Evolutionary conservation across 1,140 invertebrate genomes (phyloP), one percentile per base, ranked within the genome.

Genomic region (Pteromalus puparum): DNA sequence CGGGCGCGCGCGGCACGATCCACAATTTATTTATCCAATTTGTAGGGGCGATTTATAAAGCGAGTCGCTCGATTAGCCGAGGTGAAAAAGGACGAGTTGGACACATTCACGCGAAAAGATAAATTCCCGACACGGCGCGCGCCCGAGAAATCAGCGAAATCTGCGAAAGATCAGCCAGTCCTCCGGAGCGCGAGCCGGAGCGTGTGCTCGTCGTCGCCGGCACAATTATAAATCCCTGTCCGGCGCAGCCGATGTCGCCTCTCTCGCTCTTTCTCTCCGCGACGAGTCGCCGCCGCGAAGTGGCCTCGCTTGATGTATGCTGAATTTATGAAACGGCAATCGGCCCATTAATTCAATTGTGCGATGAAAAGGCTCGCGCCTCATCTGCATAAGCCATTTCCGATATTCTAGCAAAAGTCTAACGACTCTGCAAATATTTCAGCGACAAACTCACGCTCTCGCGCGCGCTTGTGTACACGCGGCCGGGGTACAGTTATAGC

Each of bases 21-120:
- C 53, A 42, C 78, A 80, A 80, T 80, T 80, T 80, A 80, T 80
- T 80, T 80, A 80, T 80, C 78, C 78, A 80, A 80, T 80, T 80
- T 80, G 78, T 80, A 80, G 65, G 38, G 65, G 65, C 78, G 78
- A 80, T 80, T 80, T 80, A 68, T 80, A 80, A 80, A 68, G 61
- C 78, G 34, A 68, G 78, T 38, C 65, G 78, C 28, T 80, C 78
- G 78, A 80, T 80, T 80, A 80, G 65, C 78, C 18, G 30, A 15
- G 53, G 5, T 21, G 4, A 78, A 78, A 78, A 78, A 78, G 21
- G 76, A 67, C 42, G 34, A 75, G 42, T 7, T n/a, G 42, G 48
- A 46, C 73, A n/a, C 28, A 9, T 10, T 65, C 76, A 34, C 30
- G 76, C 48, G 76, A 78, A 78, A 78, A 78, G 76, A 78, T 78